Conservation (phyloP, 1,140 invertebrate species). For the Pogonus chalceus region DNA sequence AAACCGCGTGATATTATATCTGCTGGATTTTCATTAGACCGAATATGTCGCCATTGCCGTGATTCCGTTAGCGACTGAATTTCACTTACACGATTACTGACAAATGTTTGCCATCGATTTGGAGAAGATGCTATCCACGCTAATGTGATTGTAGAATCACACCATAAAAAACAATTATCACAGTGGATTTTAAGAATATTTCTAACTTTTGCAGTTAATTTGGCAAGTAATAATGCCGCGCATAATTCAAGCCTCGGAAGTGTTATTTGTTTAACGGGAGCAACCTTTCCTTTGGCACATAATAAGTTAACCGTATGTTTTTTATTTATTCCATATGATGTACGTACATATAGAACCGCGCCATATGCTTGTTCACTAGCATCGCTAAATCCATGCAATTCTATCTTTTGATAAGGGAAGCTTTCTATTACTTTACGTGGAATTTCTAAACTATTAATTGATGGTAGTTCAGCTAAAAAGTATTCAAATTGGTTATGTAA, state of each 20-base stretch:
- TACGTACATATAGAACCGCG: conserved; percentile 27
- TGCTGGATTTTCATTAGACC: conserved; percentile 17
- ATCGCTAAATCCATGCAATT: conserved; percentile 29
- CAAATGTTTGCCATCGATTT: conserved; percentile 16
- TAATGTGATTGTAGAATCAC: conserved; percentile 21
- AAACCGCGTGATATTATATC: conserved; percentile 18
- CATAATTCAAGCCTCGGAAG: conserved; percentile 23
- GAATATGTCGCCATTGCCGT: conserved; percentile 17
- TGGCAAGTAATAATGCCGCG: conserved; percentile 2
- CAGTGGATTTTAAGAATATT: conserved; percentile 16
- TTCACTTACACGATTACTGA: conserved; percentile 17
- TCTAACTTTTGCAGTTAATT: not conserved
- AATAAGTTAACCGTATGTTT: too few species aligned
- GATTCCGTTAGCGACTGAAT: conserved; percentile 14
- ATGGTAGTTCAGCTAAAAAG: too few species aligned
- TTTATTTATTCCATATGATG: too few species aligned
- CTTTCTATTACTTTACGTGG: too few species aligned
- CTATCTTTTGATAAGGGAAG: too few species aligned
- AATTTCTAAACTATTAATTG: too few species aligned
- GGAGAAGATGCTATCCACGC: conserved; percentile 22
- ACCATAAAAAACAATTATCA: conserved; percentile 20
- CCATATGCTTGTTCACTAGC: conserved; percentile 28
- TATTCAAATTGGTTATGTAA: too few species aligned
- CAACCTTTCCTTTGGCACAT: conserved; percentile 24
- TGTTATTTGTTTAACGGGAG: conserved; percentile 26